These are phyloP conservation scores for Oscheius sp. DNA, from an alignment of 1,140 invertebrate genomes.

Conservation along the genomic window DNA sequence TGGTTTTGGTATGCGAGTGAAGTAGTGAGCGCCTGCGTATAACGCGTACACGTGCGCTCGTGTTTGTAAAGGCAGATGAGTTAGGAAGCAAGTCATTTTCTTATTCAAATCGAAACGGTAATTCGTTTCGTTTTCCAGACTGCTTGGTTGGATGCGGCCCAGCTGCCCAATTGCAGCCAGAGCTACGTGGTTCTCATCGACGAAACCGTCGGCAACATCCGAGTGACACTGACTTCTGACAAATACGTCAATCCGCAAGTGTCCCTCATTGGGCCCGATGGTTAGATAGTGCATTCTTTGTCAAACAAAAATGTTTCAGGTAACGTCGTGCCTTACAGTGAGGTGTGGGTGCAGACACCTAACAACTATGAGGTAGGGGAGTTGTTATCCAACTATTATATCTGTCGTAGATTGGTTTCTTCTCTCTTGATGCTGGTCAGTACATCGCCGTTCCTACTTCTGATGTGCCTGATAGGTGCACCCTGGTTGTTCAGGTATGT, in stretches of 20 bases:
- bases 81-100: too few relatives aligned
- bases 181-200: constrained; percentile 26
- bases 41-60: too few relatives aligned
- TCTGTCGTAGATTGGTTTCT: too few relatives aligned
- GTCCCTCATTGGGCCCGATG: neutral
- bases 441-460: constrained; percentile 1
- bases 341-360: neutral
- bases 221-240: constrained; percentile 16
- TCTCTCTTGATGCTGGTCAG: neutral
- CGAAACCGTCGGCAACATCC: constrained; percentile 31
- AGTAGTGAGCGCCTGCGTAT: too few relatives aligned
- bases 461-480: neutral
- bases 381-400: too few relatives aligned
- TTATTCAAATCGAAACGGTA: too few relatives aligned
- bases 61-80: too few relatives aligned
- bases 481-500: neutral
- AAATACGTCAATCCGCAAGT: constrained; percentile 20
- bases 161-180: constrained; percentile 11
- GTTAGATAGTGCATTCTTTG: too few relatives aligned
- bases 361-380: too few relatives aligned
- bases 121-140: too few relatives aligned
- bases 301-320: constrained; percentile 13
- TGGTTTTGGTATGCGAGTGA: too few relatives aligned
- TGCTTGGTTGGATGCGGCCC: constrained; percentile 7
- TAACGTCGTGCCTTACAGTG: neutral